A percentile compares a stretch with the other conserved stretches of the same genome.
Conservation (phyloP, 2,888 invertebrate species). For the Lasioglossum lativentre region DNA sequence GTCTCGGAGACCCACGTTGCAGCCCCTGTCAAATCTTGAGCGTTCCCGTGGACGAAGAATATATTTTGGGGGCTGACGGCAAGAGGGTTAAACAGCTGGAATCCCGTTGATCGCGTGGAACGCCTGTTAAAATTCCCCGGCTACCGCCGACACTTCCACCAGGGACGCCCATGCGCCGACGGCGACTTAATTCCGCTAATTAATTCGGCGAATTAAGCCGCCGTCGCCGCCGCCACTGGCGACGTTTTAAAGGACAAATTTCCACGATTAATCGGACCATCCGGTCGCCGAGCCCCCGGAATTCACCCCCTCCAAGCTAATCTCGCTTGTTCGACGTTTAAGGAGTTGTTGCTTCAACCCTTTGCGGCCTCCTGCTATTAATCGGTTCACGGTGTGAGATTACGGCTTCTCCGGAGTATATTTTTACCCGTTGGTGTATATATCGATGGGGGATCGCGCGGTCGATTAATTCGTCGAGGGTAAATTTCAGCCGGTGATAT, state of each 20-base stretch:
- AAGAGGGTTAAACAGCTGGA: conserved; percentile 6
- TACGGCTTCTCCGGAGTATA: background rate
- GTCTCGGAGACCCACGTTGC: background rate
- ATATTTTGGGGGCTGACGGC: background rate
- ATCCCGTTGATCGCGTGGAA: conserved; percentile 10
- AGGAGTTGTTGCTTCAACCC: conserved; percentile 17
- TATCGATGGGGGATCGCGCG: background rate
- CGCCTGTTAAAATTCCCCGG: conserved; percentile 34
- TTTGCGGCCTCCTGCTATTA: conserved; percentile 3
- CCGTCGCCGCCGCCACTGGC: background rate
- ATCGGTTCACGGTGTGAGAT: background rate
- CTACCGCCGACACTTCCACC: background rate
- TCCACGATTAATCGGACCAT: conserved; percentile 30
- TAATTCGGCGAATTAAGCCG: conserved; percentile 36
- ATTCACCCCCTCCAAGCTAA: conserved; percentile 27
- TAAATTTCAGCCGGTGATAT: background rate
- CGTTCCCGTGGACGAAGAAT: background rate
- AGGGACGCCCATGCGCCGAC: background rate
- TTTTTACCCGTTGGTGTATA: background rate
- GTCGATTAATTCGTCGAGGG: background rate
- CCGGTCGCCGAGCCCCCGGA: background rate
- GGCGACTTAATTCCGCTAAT: conserved; percentile 42
- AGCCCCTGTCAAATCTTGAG: background rate
- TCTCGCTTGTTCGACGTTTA: conserved; percentile 28
- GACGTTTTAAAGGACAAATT: conserved; percentile 37